Evolutionary conservation across 2,888 invertebrate species (phyloP).

Genomic region (Caenorhabditis afra): DNA sequence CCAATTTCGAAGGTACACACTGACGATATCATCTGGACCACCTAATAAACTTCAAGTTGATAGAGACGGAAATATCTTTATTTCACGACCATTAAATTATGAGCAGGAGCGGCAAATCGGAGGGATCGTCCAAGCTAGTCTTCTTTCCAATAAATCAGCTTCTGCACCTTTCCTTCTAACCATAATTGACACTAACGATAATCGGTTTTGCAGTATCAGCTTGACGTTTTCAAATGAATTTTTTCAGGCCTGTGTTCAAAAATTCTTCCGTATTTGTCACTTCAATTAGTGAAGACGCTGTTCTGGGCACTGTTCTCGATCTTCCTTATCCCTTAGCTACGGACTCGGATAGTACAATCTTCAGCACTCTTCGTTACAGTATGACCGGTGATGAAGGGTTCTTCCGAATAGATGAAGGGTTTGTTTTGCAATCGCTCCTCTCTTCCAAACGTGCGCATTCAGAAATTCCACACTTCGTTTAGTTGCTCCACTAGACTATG

Average conservation of each 20-base stretch:
- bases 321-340: conserved; percentile 68
- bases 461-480: conserved; percentile 58
- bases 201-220: conserved; percentile 44
- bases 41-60: conserved; percentile 49
- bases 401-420: conserved; percentile 58
- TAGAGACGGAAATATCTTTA: conserved; percentile 32
- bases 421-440: not conserved
- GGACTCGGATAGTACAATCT: conserved; percentile 56
- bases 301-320: conserved; percentile 57
- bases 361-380: conserved; percentile 49
- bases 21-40: conserved; percentile 52
- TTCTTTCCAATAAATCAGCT: conserved; percentile 39
- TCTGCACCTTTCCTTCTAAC: conserved; percentile 50
- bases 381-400: conserved; percentile 62
- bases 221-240: not conserved
- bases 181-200: conserved; percentile 65
- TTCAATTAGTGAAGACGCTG: conserved; percentile 40
- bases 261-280: conserved; percentile 60
- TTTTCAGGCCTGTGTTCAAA: conserved; percentile 68
- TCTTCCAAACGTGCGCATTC: not conserved
- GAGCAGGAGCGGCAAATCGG: conserved; percentile 53
- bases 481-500: conserved; percentile 56
- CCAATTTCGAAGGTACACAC: conserved; percentile 53
- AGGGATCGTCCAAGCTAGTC: conserved; percentile 50
- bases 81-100: conserved; percentile 48